Evolutionary conservation across 2,113 vertebrate species (phyloP).

Genomic region (Seriola aureovittata): DNA sequence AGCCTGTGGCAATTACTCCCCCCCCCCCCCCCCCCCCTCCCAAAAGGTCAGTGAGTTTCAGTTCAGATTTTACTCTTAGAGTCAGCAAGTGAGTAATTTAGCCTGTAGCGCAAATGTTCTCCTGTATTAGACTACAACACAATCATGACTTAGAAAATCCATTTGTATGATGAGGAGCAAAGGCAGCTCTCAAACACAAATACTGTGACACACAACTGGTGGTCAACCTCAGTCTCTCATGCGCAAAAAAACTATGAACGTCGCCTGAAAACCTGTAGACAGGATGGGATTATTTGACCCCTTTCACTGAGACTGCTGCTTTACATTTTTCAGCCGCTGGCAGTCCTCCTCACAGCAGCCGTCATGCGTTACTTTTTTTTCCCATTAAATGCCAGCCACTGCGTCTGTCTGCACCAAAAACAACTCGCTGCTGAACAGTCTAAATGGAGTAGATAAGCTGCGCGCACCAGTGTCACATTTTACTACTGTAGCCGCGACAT

Average conservation of each 20-base stretch:
- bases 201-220: slow-evolving; percentile 4
- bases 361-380: slow-evolving; percentile 60
- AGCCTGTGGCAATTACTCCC: not conserved
- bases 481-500: slow-evolving; percentile 54
- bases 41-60: slow-evolving; percentile 56
- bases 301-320: slow-evolving; percentile 38
- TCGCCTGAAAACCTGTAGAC: slow-evolving; percentile 1
- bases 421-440: slow-evolving; percentile 52
- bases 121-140: slow-evolving; percentile 25
- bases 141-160: slow-evolving; percentile 1
- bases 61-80: slow-evolving; percentile 31
- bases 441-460: slow-evolving; percentile 24
- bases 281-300: slow-evolving; percentile 30
- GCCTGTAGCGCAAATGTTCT: slow-evolving; percentile 43
- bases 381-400: slow-evolving; percentile 77
- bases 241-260: slow-evolving; percentile 14
- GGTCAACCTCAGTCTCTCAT: slow-evolving; percentile 6
- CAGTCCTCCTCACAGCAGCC: slow-evolving; percentile 59
- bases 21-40: too few relatives aligned
- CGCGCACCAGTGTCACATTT: slow-evolving; percentile 56
- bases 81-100: slow-evolving; percentile 44
- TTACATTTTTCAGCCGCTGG: slow-evolving; percentile 47
- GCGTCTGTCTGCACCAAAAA: slow-evolving; percentile 82
- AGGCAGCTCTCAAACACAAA: slow-evolving; percentile 41
- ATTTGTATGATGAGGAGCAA: slow-evolving; percentile 23